Conservation (phyloP, 1,140 invertebrate genomes). For the Popillia japonica region DNA sequence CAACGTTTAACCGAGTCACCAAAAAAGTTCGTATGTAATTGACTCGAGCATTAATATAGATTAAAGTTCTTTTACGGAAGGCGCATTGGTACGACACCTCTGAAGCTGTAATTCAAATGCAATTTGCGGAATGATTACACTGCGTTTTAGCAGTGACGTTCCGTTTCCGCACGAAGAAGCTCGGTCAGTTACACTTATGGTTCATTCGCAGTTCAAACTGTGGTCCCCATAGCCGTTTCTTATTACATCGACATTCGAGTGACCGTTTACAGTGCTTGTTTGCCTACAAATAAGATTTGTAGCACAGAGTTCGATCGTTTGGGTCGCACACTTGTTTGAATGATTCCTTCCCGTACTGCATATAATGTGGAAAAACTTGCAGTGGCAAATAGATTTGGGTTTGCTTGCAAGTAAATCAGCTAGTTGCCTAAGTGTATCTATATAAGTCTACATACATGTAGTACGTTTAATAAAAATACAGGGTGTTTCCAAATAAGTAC, state of each 20-base stretch:
- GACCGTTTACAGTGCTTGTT: slow-evolving; percentile 24
- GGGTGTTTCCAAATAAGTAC: too few relatives aligned
- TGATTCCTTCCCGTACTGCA: slow-evolving; percentile 6
- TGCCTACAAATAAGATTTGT: slow-evolving; percentile 27
- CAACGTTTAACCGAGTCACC: not conserved
- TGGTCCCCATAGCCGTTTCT: slow-evolving; percentile 8
- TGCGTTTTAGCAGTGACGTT: slow-evolving; percentile 20
- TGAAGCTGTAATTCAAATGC: slow-evolving; percentile 25
- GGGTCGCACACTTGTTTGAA: not conserved
- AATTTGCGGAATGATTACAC: slow-evolving; percentile 37
- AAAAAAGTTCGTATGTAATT: slow-evolving; percentile 21
- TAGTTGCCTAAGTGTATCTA: not conserved
- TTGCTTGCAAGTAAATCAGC: not conserved
- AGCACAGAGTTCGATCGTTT: not conserved
- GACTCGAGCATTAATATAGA: slow-evolving; percentile 33
- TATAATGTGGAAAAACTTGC: not conserved
- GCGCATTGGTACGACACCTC: not conserved
- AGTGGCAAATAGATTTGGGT: not conserved
- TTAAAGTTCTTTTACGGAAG: slow-evolving; percentile 25
- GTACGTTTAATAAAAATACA: too few relatives aligned
- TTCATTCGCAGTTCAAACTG: slow-evolving; percentile 24
- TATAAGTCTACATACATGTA: too few relatives aligned
- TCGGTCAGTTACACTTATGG: not conserved
- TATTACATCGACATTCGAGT: slow-evolving; percentile 13
- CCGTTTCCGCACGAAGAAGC: slow-evolving; percentile 29